These are phyloP conservation scores for Pygoscelis antarcticus DNA, from an alignment of 2,113 vertebrate species.

Conservation along the genomic window DNA sequence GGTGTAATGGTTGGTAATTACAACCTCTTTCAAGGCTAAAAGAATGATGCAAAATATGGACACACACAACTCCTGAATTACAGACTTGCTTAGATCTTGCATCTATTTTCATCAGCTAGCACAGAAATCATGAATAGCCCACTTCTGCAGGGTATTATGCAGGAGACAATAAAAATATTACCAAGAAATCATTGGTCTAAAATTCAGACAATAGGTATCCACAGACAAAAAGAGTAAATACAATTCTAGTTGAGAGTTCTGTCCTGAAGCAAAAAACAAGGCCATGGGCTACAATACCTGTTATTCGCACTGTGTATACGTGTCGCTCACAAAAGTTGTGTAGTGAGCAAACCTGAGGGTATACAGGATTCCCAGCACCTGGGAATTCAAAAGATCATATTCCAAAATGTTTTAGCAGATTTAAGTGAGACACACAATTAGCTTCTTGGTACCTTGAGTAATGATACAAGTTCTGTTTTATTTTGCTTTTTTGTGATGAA, in stretches of 20 bases:
- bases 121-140: neutral
- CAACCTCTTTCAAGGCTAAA: neutral
- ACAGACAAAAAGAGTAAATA: neutral
- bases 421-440: neutral
- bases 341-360: neutral
- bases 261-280: neutral
- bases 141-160: neutral
- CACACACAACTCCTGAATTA: neutral
- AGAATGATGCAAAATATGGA: neutral
- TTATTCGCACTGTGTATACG: accelerated
- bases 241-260: neutral
- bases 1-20: neutral
- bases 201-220: neutral
- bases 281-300: neutral
- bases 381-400: neutral
- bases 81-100: neutral
- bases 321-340: neutral
- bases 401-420: neutral
- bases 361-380: neutral
- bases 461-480: neutral
- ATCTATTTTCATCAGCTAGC: neutral
- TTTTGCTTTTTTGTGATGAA: neutral
- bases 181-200: neutral
- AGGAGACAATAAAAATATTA: neutral
- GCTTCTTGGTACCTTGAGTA: neutral